Base-by-base conservation (phyloP, 2,888 invertebrate species). In the Nymphalis polychloros region DNA sequence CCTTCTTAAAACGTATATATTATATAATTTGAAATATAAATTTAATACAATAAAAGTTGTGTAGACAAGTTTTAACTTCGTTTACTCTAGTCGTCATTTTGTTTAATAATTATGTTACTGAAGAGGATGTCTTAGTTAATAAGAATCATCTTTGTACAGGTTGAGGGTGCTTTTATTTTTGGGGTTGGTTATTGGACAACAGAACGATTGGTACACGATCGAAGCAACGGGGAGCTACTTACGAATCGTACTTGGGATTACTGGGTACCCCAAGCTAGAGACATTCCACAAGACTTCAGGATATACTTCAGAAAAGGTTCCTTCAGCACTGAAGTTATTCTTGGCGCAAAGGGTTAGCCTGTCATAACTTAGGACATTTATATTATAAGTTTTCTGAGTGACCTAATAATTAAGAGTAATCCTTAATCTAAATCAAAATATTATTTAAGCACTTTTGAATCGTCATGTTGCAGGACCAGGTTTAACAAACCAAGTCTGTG, bases 171-270 rank as follows among this genome's bases (percentile, higher is more conserved):
- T 0, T 96, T 96, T 73, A 85, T 95, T 6, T 95, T 96, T 95
- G 96, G 92, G 63, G 83, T 89, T 5, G 97, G 97, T 1, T 95
- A 95, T 76, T 96, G 95, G 94, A 94, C 95, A 0, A 90, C 89
- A 0, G 97, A 97, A 79, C 93, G 95, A 67, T 81, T 96, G 59
- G 87, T 94, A 0, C 95, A 93, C 63, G 93, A 95, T 73, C 85
- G 90, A 5, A 78, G 87, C 13, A 94, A 94, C 0, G 97, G 96
- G 0, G 92, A 93, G 73, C 81, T 96, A 1, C 86, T 95, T 8
- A 96, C 96, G 0, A 93, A 95, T 76, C 93, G 96, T 68, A 96
- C 97, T 10, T 97, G 97, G 97, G 94, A 94, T 70, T 96, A 96
- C 77, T 94, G 95, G 78, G 93, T 95, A 0, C 96, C 96, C 0